Conservation (phyloP, 2,888 invertebrate genomes). For the Herminia tarsipennalis region DNA sequence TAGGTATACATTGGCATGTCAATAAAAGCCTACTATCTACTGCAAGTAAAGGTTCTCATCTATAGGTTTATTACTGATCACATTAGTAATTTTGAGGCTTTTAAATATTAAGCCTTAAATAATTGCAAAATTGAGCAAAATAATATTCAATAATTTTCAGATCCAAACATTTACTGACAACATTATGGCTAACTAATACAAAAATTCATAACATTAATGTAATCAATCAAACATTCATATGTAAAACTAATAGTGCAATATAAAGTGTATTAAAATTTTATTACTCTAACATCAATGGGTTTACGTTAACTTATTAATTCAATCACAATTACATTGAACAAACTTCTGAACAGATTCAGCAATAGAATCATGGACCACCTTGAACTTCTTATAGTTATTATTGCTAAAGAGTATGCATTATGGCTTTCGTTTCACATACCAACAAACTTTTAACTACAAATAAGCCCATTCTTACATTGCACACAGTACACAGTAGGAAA, state of each 20-base stretch:
- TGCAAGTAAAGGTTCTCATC: too few relatives aligned
- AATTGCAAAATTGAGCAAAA: conserved; percentile 36
- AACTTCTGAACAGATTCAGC: too few relatives aligned
- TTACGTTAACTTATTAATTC: not conserved
- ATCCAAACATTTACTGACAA: conserved; percentile 58
- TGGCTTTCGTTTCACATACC: conserved; percentile 23
- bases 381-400: conserved; percentile 26
- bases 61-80: too few relatives aligned
- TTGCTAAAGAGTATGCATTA: conserved; percentile 32
- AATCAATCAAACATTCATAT: not conserved
- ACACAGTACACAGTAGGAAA: conserved; percentile 5
- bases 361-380: too few relatives aligned
- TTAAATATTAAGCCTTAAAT: too few relatives aligned
- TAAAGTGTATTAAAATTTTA: too few relatives aligned
- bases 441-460: conserved; percentile 11
- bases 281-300: not conserved
- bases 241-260: too few relatives aligned
- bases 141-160: conserved; percentile 30
- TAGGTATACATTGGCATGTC: not conserved
- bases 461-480: conserved; percentile 11
- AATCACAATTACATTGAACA: too few relatives aligned
- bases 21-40: too few relatives aligned
- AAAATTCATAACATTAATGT: conserved; percentile 5
- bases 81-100: too few relatives aligned
- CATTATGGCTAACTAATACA: conserved; percentile 51